Percentiles rank a stretch among this genome's conserved stretches.
Evolutionary conservation across 1,140 invertebrate genomes (phyloP).

Genomic region (Drosophila melanogaster): DNA sequence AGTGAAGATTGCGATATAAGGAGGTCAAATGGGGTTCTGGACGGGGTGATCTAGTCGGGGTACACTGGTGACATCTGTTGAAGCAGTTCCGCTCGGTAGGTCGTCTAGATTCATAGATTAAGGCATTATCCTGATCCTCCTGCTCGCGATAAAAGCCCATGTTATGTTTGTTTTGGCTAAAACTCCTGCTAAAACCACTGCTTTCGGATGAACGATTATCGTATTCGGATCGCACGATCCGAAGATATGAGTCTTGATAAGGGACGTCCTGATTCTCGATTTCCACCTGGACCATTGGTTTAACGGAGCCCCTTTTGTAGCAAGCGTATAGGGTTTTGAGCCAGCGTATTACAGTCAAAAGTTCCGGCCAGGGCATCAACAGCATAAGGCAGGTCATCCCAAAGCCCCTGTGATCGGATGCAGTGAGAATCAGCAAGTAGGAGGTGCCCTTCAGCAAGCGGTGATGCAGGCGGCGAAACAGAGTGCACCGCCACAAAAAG

Average conservation of each 20-base stretch:
- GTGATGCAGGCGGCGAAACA: neutral
- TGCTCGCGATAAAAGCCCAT: neutral
- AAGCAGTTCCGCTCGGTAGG: neutral
- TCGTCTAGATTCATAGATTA: neutral
- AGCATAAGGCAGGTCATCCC: neutral
- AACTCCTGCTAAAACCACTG: neutral
- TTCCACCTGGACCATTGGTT: neutral
- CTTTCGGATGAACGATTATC: neutral
- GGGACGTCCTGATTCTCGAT: too few relatives aligned
- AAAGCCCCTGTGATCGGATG: conserved; percentile 8
- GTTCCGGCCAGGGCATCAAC: conserved; percentile 1
- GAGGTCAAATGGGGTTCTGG: neutral
- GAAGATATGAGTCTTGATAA: too few relatives aligned
- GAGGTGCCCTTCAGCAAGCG: neutral
- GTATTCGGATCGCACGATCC: too few relatives aligned
- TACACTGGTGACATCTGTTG: neutral
- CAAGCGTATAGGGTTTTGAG: neutral
- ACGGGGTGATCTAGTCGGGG: neutral
- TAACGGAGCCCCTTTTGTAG: too few relatives aligned
- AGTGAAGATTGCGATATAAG: neutral
- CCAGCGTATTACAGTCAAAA: neutral
- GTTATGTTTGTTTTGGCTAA: too few relatives aligned
- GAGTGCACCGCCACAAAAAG: neutral
- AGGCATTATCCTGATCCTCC: neutral
- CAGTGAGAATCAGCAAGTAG: conserved; percentile 1